A percentile compares a stretch with the other conserved stretches of the same genome.
Evolutionary conservation across 2,113 vertebrate species (phyloP).

Genomic region (Salvator merianae): DNA sequence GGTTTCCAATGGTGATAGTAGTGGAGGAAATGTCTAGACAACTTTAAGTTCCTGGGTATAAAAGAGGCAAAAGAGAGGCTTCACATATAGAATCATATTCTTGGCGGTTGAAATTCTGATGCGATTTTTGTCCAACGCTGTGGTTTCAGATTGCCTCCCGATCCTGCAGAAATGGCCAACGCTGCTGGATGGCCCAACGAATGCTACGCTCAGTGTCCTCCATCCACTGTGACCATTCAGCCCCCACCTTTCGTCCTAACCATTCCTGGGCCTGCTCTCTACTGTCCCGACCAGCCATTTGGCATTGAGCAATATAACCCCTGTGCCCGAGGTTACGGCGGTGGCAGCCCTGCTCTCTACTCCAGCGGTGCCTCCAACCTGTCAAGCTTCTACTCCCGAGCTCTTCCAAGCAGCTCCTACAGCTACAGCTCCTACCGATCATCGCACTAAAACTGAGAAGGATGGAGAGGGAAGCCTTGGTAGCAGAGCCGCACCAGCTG

Average conservation of each 20-base stretch:
- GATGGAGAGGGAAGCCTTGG: not conserved
- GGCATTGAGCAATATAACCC: constrained; percentile 1
- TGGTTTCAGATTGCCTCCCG: not conserved
- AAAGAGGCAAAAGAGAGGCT: too few species aligned
- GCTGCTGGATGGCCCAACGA: too few species aligned
- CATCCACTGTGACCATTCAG: constrained; percentile 6
- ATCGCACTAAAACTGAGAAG: not conserved
- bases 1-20: too few species aligned
- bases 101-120: too few species aligned
- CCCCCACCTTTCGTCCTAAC: not conserved
- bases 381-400: not conserved
- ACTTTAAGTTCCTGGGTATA: too few species aligned
- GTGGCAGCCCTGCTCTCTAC: not conserved
- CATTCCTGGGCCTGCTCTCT: constrained; percentile 3
- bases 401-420: not conserved
- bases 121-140: not conserved
- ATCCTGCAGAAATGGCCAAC: not conserved
- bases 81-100: too few species aligned
- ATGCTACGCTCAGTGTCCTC: not conserved
- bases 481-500: not conserved
- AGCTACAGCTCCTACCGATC: not conserved
- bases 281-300: not conserved
- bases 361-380: not conserved
- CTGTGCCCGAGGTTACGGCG: not conserved
- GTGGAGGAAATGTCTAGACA: too few species aligned